Evolutionary conservation across 64 coral and sea anemone species (phyloP), one percentile per base, ranked within the genome.

Genomic region (Actinia tenebrosa): DNA sequence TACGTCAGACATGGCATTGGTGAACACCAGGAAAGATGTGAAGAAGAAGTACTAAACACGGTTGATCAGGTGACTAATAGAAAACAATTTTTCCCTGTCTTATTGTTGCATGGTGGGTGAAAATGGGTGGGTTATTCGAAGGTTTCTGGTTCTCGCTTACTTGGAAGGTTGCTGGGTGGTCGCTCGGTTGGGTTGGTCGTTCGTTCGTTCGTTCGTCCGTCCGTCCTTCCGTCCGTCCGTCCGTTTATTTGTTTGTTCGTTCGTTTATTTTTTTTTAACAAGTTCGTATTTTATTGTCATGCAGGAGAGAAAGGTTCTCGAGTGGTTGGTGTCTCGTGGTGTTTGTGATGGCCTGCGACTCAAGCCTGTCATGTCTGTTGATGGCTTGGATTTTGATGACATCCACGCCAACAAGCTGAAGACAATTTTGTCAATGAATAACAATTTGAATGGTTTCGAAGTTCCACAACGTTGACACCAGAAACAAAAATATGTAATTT

Each of bases 281-380:
- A 66, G 10, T 66, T 66, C 63, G 4, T 23, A 25, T 37, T 59
- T 80, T 20, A 20, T 8, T 75, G 23, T 60, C 27, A 80, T 84
- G 16, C 83, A 98, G 96, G 96, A 98, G 56, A 77, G 75, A 86
- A 56, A 93, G 18, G 52, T 95, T 45, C 77, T 95, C n/a, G 80
- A 90, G 56, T 77, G 87, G 78, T 18, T 98, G 11, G 62, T 79
- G 8, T 81, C 78, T 43, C 80, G 44, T 44, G 96, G 96, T 53
- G 71, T 95, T 81, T 87, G 83, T 55, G 96, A 98, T 45, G 93
- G 93, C 53, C 53, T 50, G n/a, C 44, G 85, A 50, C 88, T 25
- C 14, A 84, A 87, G 89, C 64, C 82, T 60, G 86, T 86, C 64
- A 78, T 90, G 64, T 92, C 91, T 15, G 96, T 98, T 60, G 96